phyloP scores from a whole-genome alignment of 2,113 vertebrate species.

The Abramis brama region DNA sequence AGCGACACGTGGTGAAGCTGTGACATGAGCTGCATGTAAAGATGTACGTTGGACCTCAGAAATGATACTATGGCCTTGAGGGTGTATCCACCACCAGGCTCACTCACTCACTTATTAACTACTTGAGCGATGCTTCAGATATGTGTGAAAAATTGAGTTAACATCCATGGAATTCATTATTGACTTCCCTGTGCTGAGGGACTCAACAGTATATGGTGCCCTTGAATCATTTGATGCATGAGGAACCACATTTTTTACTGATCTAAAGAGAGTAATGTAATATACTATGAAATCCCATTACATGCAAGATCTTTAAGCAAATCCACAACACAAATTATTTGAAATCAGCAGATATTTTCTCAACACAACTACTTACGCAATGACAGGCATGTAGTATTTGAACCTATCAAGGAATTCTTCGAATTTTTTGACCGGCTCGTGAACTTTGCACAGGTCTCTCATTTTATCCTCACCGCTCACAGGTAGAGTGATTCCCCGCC shows the following conservation, averaged over 20 bases:
- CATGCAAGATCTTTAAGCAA: not conserved
- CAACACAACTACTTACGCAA: slow-evolving; percentile 84
- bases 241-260: not conserved
- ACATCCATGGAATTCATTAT: not conserved
- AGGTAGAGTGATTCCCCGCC: slow-evolving; percentile 78
- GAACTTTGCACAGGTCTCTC: slow-evolving; percentile 66
- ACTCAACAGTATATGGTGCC: not conserved
- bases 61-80: not conserved
- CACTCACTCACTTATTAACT: not conserved
- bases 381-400: slow-evolving; percentile 86
- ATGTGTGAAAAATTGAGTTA: not conserved
- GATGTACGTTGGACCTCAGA: not conserved
- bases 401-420: slow-evolving; percentile 84
- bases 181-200: not conserved
- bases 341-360: not conserved
- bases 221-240: not conserved
- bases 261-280: not conserved
- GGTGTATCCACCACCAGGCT: not conserved
- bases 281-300: not conserved
- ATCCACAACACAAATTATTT: not conserved
- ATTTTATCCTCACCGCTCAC: slow-evolving; percentile 72
- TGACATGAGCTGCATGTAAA: slow-evolving; percentile 43
- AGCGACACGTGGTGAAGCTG: not conserved
- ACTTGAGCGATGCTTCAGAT: not conserved
- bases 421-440: slow-evolving; percentile 61